Evolutionary conservation across 1,140 invertebrate genomes (phyloP).

Genomic region (Cotesia glomerata): DNA sequence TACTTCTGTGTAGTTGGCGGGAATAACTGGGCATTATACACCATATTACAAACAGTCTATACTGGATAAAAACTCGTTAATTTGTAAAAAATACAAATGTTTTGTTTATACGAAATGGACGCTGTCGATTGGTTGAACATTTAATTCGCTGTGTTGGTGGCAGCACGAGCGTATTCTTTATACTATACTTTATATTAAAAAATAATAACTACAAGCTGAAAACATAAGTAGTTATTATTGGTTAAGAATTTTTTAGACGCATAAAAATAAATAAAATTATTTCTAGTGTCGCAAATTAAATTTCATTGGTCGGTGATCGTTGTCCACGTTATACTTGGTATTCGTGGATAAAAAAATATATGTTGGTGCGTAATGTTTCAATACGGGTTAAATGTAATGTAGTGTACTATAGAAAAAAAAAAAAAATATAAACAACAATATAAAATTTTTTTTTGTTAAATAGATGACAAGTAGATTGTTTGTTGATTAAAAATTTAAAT

Average conservation of each 20-base stretch:
- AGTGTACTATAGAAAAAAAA: background rate
- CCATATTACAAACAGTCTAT: background rate
- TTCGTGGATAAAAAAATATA: background rate
- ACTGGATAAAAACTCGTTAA: conserved; percentile 4
- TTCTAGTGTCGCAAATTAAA: background rate
- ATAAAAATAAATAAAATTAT: background rate
- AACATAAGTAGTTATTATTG: too few species aligned
- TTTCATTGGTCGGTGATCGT: background rate
- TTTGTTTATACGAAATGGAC: conserved; percentile 4
- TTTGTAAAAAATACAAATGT: conserved; percentile 16
- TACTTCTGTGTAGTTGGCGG: background rate
- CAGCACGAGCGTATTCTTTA: too few species aligned
- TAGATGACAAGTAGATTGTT: background rate
- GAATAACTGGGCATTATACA: background rate
- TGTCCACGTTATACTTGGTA: background rate
- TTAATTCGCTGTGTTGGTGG: too few species aligned
- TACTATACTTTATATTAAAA: too few species aligned
- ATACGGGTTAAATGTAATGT: background rate
- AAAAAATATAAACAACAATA: background rate
- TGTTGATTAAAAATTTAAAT: background rate
- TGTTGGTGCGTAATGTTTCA: background rate
- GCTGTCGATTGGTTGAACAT: too few species aligned
- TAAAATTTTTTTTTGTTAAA: background rate
- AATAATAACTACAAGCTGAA: too few species aligned
- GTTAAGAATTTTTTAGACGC: background rate